Evolutionary conservation across 2,797 vertebrate genomes (phyloP), one percentile per base, ranked within the genome.

Genomic region (Lepilemur septentrionalis): DNA sequence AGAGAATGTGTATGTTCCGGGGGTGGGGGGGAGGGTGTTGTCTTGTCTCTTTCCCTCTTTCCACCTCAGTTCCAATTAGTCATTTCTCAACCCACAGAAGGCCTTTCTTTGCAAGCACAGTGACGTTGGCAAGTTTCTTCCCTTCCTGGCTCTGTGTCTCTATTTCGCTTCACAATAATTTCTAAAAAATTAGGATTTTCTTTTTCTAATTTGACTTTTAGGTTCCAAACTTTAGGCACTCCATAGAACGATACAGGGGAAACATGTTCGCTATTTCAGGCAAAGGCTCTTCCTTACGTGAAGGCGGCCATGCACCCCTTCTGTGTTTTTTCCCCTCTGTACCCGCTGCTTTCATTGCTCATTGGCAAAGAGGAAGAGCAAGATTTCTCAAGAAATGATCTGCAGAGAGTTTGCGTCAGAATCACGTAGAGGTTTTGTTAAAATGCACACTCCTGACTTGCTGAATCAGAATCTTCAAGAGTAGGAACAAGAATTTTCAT

Each of bases 341-440:
- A 38, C 12, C 43, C 12, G 32, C 25, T 18, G 28, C 22, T 14
- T 88, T 43, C 50, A 12, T 89, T 87, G 30, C 57, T 61, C 25
- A 70, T 7, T 80, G 46, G n/a, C 41, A 43, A 52, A 43, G 38
- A 59, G 73, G 85, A 81, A 79, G 41, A 93, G n/a, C 63, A 92
- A 70, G 83, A 69, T 91, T 95, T 87, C 93, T 84, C 28, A 48
- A 80, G 67, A 85, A 73, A 61, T 78, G 7, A 61, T 83, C 35
- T 73, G 48, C 5, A 61, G 35, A 48, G 10, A 2, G 10, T 11
- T 76, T 65, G 78, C 30, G 14, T 90, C 55, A 78, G 89, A 86
- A 90, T 73, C 50, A 35, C 20, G 11, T 48, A 72, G 35, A 46
- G 23, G 10, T 23, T 52, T 52, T 89, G 25, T 76, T 63, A 75